A percentile compares a stretch with the other conserved stretches of the same genome.
These are phyloP conservation scores for Mustela nigripes DNA, from an alignment of 2,113 vertebrate species.

Conservation along the genomic window DNA sequence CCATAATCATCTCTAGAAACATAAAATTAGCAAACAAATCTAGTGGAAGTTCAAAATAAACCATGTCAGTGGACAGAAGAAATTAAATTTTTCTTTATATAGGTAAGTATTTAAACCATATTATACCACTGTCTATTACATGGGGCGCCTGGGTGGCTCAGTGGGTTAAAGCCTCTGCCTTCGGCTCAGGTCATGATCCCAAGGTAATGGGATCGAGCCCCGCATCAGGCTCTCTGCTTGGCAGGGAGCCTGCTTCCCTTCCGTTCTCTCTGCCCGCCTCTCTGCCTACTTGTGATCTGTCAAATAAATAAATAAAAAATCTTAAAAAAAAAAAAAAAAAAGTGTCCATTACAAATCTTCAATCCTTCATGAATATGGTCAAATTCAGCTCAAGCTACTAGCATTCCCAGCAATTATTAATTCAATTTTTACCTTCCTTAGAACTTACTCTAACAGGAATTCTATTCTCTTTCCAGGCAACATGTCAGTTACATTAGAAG, in stretches of 20 bases:
- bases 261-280: too few relatives aligned
- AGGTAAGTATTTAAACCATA: neutral
- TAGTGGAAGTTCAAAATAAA: neutral
- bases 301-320: too few relatives aligned
- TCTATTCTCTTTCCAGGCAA: conserved; percentile 82
- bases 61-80: neutral
- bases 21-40: neutral
- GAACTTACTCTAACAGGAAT: conserved; percentile 73
- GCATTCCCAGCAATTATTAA: neutral
- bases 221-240: too few relatives aligned
- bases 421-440: conserved; percentile 56
- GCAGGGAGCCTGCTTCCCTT: too few relatives aligned
- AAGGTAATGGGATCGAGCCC: too few relatives aligned
- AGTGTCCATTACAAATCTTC: neutral
- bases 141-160: too few relatives aligned
- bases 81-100: conserved; percentile 3
- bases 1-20: neutral
- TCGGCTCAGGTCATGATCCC: too few relatives aligned
- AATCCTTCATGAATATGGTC: neutral
- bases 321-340: neutral
- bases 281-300: too few relatives aligned
- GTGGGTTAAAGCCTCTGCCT: too few relatives aligned
- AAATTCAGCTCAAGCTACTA: conserved; percentile 34
- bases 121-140: neutral
- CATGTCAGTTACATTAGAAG: conserved; percentile 84